Evolutionary conservation across 2,888 invertebrate species (phyloP).

Genomic region (Melikaiella ostensackeni): DNA sequence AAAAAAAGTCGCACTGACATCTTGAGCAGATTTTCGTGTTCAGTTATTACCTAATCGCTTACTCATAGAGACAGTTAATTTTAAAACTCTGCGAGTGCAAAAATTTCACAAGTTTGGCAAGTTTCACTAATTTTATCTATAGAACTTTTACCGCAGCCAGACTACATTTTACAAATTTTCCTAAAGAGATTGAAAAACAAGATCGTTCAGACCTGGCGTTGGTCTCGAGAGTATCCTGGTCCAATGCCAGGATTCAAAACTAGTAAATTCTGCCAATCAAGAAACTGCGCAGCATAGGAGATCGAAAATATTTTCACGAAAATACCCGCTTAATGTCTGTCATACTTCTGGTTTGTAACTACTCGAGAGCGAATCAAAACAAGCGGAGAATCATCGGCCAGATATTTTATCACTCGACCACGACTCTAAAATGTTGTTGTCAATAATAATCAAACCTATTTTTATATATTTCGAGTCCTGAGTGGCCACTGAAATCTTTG

Average conservation of each 20-base stretch:
- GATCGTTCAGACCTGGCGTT: not conserved
- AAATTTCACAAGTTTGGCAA: not conserved
- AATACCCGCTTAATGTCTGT: conserved; percentile 41
- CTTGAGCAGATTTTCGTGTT: not conserved
- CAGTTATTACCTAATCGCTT: not conserved
- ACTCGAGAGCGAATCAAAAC: not conserved
- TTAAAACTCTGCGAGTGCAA: not conserved
- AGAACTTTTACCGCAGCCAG: not conserved
- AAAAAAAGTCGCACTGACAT: too few species aligned
- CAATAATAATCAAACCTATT: not conserved
- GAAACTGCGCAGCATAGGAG: conserved; percentile 51
- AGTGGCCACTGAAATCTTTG: too few species aligned
- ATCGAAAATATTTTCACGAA: conserved; percentile 50
- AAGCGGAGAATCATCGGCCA: too few species aligned
- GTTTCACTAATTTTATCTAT: not conserved
- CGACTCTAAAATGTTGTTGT: not conserved
- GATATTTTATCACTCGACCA: not conserved
- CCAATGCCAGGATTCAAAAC: conserved; percentile 43
- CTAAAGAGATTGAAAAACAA: too few species aligned
- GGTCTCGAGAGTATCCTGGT: conserved; percentile 37
- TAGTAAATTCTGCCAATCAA: not conserved
- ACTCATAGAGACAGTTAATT: not conserved
- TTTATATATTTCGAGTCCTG: not conserved
- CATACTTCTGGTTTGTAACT: not conserved
- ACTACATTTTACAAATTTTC: not conserved